Base-by-base conservation (phyloP, 2,888 invertebrate species). In the Chironomus riparius region DNA sequence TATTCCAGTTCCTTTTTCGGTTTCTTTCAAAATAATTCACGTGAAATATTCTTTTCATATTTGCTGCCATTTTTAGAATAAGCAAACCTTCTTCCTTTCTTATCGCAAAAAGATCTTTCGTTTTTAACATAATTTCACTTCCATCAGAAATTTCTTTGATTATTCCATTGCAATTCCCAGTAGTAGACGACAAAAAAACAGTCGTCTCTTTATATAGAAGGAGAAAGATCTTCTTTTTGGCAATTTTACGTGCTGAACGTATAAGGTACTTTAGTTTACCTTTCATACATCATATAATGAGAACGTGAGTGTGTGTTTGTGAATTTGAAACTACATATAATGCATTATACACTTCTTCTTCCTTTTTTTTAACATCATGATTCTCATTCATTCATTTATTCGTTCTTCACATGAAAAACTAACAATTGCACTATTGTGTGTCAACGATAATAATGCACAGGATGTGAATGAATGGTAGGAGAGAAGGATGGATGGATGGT, bases 381-480 rank as follows among this genome's bases (percentile, higher is more conserved):
- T 38, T 38, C 38, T 38, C 38, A 65, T 21, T 65, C 56, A 56
- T 65, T 65, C 65, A 65, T 65, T 24, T 65, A 38, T 38, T 38
- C 38, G 38, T 38, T 56, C 65, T 65, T 65, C 65, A 65, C 65
- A 65, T 65, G 65, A 65, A 70, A 48, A 62, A n/a, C 61, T 50
- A 72, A 72, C 72, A 72, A 72, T 72, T 72, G 72, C 72, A 72
- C 72, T 62, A 62, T 72, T 72, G 62, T 72, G 62, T 72, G 72
- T 72, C 72, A 72, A 72, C 72, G 50, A 68, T 38, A 22, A 72
- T 72, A 72, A 72, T 72, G 72, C 72, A 72, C 72, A 72, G 72
- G 72, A 72, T 62, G 72, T 72, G 28, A 50, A 72, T 72, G 72
- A 24, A 65, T 65, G 22, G 10, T 18, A 65, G 21, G 18, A 13